Evolutionary conservation across 1,140 invertebrate species (phyloP), one percentile per base, ranked within the genome.

Genomic region (Agrilus planipennis): DNA sequence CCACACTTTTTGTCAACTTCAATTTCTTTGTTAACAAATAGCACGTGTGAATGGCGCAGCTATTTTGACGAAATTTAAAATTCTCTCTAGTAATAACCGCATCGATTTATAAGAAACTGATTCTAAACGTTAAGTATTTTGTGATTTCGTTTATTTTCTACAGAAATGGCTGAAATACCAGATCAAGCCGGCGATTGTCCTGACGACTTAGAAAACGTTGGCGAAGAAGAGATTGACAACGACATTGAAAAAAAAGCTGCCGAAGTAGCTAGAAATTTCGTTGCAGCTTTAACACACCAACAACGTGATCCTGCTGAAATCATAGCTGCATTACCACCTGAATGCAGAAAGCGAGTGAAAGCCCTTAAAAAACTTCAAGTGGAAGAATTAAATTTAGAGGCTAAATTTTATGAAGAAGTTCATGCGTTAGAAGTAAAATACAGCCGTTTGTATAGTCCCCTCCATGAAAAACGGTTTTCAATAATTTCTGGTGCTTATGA

Each of bases 361-460:
- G 91, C 88, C 9, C 65, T 99, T 31, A 94, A 97, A 62, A 88
- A 92, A 55, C 60, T 96, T 2, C 94, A 98, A 61, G 65, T 92
- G 44, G 76, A 90, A 46, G 76, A 81, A 22, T 82, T 88, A 1
- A 77, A 89, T 51, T 74, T 95, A 27, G 93, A 99, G 66, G 81
- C 89, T 1, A 79, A 91, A 57, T 98, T 97, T 66, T 97, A 93
- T 58, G 78, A 88, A 53, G 91, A 97, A 60, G 80, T 99, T 18
- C 93, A 97, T 62, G 76, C 79, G 17, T 68, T 99, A 14, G 94
- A 99, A 68, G 84, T 82, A 62, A 87, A 88, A 65, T 96, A 93
- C 62, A 80, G 88, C 49, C 73, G 79, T 50, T 64, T 82, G 49
- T 96, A 91, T 57, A 72, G 76, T 36, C 79, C 84, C 1, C 60